phyloP scores from a whole-genome alignment of 2,797 vertebrate species.

The Echeneis naucrates region DNA sequence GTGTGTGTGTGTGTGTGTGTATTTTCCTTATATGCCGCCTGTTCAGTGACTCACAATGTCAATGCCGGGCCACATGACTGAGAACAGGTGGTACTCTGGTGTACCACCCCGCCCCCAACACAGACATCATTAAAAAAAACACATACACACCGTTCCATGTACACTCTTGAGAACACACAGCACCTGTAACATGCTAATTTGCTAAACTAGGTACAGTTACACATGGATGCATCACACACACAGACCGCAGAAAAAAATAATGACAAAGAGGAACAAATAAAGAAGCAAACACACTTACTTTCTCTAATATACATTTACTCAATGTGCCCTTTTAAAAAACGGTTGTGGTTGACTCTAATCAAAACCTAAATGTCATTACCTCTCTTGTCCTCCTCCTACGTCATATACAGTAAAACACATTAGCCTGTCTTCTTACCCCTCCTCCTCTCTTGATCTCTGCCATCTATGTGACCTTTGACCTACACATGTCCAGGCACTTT shows the following conservation, averaged over 20 bases:
- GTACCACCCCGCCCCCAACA: conserved; percentile 42
- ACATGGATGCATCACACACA: conserved; percentile 16
- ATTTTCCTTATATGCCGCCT: conserved; percentile 64
- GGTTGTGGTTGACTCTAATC: conserved; percentile 20
- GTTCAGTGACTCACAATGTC: conserved; percentile 74
- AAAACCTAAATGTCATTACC: conserved; percentile 41
- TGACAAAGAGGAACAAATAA: neutral
- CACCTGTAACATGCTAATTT: conserved; percentile 42
- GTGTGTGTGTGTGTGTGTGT: conserved; percentile 55
- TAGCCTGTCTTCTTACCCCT: neutral
- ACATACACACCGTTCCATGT: conserved; percentile 37
- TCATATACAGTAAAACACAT: conserved; percentile 3
- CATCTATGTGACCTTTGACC: conserved; percentile 14
- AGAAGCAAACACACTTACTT: neutral
- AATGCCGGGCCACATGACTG: conserved; percentile 61
- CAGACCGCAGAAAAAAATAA: conserved; percentile 8
- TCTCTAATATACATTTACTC: neutral
- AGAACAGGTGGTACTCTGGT: conserved; percentile 77
- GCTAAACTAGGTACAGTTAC: conserved; percentile 15
- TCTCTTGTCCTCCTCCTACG: conserved; percentile 12
- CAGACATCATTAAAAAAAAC: conserved; percentile 26
- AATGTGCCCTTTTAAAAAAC: conserved; percentile 21
- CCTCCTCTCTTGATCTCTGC: neutral
- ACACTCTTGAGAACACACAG: conserved; percentile 36
- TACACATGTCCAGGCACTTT: neutral